phyloP scores from a whole-genome alignment of 2,888 invertebrate genomes.

The Drosophila nigricruria region DNA sequence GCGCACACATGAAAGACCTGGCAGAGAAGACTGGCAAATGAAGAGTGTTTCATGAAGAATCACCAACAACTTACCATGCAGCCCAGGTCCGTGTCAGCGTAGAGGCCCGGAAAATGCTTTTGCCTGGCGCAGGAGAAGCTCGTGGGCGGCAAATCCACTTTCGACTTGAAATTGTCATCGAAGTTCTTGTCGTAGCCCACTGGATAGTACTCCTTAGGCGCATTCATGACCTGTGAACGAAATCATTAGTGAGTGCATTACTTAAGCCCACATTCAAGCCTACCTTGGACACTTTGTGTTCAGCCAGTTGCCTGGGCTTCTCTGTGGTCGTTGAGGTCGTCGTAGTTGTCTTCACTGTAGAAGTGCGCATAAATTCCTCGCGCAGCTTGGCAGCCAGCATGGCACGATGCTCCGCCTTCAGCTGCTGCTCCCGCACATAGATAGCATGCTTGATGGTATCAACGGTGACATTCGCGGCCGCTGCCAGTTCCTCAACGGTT shows the following conservation, averaged over 20 bases:
- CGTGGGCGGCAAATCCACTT: constrained; percentile 93
- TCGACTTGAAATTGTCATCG: constrained; percentile 94
- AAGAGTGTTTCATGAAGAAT: too few relatives aligned
- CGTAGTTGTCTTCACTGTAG: constrained; percentile 85
- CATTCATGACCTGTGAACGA: constrained; percentile 92
- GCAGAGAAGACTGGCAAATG: not conserved
- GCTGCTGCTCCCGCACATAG: constrained; percentile 89
- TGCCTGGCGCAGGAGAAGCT: constrained; percentile 94
- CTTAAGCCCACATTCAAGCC: not conserved
- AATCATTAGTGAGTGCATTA: not conserved
- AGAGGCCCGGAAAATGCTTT: constrained; percentile 95
- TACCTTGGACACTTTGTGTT: constrained; percentile 81
- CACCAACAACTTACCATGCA: constrained; percentile 90
- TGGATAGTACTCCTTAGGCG: constrained; percentile 94
- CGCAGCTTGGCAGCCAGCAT: constrained; percentile 77
- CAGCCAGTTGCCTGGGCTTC: constrained; percentile 60
- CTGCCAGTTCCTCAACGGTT: constrained; percentile 87
- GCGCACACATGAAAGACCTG: constrained; percentile 97
- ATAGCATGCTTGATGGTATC: constrained; percentile 92
- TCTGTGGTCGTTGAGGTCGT: constrained; percentile 85
- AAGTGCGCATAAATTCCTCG: constrained; percentile 85
- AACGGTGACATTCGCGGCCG: constrained; percentile 92
- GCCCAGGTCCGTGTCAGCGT: constrained; percentile 94
- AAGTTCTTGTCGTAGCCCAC: constrained; percentile 95
- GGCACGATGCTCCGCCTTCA: constrained; percentile 87